A percentile compares a stretch with the other conserved stretches of the same genome.
Evolutionary conservation across 2,888 invertebrate genomes (phyloP).

Genomic region (Hydrotaea diabolus): DNA sequence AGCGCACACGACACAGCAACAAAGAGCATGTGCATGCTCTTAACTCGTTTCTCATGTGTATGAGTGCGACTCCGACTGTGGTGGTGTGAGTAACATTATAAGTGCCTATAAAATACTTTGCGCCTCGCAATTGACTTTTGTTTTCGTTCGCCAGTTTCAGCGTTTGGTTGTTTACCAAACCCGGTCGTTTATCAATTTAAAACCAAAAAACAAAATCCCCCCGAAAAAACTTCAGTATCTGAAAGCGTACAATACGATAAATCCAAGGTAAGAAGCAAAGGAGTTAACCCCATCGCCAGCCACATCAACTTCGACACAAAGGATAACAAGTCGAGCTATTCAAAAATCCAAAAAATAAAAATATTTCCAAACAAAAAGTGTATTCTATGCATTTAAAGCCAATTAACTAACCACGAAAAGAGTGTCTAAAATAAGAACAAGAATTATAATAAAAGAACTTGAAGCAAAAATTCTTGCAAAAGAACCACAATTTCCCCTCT

Average conservation of each 20-base stretch:
- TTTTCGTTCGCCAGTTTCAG: slow-evolving; percentile 81
- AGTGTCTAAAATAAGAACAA: neutral
- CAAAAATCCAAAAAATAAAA: no score
- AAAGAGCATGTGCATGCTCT: slow-evolving; percentile 64
- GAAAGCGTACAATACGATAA: slow-evolving; percentile 64
- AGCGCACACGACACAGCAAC: slow-evolving; percentile 31
- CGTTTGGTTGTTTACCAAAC: slow-evolving; percentile 77
- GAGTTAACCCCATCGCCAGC: slow-evolving; percentile 51
- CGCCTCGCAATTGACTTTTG: slow-evolving; percentile 80
- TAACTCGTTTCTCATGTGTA: slow-evolving; percentile 55
- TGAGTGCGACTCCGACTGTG: slow-evolving; percentile 51
- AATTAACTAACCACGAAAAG: no score
- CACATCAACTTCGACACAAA: slow-evolving; percentile 26
- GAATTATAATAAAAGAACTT: slow-evolving; percentile 50
- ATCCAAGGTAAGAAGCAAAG: slow-evolving; percentile 62
- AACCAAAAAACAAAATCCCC: neutral
- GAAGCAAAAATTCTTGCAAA: slow-evolving; percentile 45
- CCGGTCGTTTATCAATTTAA: slow-evolving; percentile 70
- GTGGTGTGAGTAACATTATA: slow-evolving; percentile 77
- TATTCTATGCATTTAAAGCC: slow-evolving; percentile 8
- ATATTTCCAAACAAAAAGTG: no score
- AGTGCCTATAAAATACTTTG: slow-evolving; percentile 83
- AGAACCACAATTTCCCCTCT: slow-evolving; percentile 33
- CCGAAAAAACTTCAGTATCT: slow-evolving; percentile 47
- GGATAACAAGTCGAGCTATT: slow-evolving; percentile 64